These are phyloP conservation scores for Neoniphon sammara DNA, from an alignment of 2,797 vertebrate genomes.

Conservation along the genomic window DNA sequence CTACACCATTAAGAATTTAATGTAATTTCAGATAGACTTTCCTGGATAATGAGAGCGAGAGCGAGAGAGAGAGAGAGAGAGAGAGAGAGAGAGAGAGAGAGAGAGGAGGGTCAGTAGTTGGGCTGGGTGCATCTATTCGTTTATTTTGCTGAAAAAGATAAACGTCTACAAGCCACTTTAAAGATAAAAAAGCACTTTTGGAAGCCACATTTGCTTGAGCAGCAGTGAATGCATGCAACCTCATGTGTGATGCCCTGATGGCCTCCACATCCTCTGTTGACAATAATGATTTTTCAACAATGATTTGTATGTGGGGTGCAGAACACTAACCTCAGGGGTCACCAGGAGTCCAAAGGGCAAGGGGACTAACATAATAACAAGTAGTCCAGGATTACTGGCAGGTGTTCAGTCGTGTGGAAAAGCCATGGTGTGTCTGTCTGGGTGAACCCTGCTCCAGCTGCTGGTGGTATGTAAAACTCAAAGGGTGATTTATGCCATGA, in stretches of 20 bases:
- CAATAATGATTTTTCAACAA: constrained; percentile 35
- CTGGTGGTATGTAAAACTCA: constrained; percentile 33
- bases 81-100: constrained; percentile 7
- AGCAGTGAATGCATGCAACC: background rate
- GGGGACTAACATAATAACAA: constrained; percentile 18
- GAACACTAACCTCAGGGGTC: constrained; percentile 32
- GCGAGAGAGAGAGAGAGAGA: constrained; percentile 7
- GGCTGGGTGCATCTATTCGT: constrained; percentile 15
- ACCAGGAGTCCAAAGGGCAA: constrained; percentile 43
- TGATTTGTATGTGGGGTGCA: constrained; percentile 15
- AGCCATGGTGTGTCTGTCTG: constrained; percentile 45
- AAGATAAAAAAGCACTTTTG: background rate
- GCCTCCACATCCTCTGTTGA: constrained; percentile 1
- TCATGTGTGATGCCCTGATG: background rate
- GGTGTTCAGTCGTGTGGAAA: constrained; percentile 70
- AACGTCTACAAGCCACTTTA: constrained; percentile 8
- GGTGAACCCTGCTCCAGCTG: constrained; percentile 49
- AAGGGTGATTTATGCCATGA: constrained; percentile 24
- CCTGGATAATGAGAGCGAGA: constrained; percentile 68
- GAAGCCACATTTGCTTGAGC: constrained; percentile 7
- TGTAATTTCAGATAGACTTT: constrained; percentile 94
- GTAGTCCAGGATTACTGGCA: constrained; percentile 52
- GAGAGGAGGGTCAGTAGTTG: constrained; percentile 3
- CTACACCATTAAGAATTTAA: constrained; percentile 95
- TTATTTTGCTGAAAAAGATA: background rate